Evolutionary conservation across 2,113 vertebrate species (phyloP).

Genomic region (Sander vitreus): DNA sequence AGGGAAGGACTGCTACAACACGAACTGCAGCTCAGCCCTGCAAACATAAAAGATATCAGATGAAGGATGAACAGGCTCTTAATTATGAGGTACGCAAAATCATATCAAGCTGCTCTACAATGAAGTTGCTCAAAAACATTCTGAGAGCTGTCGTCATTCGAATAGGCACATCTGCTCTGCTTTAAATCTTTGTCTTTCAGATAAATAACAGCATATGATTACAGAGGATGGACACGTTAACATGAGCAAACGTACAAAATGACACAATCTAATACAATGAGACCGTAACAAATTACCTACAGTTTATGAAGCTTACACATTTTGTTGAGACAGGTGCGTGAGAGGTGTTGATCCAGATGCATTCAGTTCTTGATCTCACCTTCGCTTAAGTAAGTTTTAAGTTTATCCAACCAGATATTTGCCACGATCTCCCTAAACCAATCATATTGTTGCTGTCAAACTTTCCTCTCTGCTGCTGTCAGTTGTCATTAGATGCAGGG

Average conservation of each 20-base stretch:
- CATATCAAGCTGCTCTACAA: constrained; percentile 41
- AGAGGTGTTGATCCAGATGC: neutral
- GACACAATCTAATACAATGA: neutral
- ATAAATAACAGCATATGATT: constrained; percentile 40
- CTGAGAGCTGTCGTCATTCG: constrained; percentile 16
- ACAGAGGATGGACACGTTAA: constrained; percentile 11
- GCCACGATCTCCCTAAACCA: too few species aligned
- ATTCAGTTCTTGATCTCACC: neutral
- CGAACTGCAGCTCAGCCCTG: constrained; percentile 31
- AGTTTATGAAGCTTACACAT: neutral
- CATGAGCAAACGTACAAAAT: neutral
- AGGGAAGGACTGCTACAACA: constrained; percentile 54
- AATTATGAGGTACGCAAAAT: constrained; percentile 66
- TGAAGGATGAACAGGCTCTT: constrained; percentile 62
- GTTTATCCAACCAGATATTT: too few species aligned
- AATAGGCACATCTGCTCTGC: constrained; percentile 24
- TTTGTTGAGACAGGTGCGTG: neutral
- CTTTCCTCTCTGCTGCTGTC: too few species aligned
- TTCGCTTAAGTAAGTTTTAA: neutral
- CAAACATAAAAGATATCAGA: constrained; percentile 63
- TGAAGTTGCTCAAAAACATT: constrained; percentile 21
- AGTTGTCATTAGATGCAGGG: too few species aligned
- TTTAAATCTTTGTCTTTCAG: constrained; percentile 17
- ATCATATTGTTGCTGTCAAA: too few species aligned
- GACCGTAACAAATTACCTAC: neutral